A percentile compares a stretch with the other conserved stretches of the same genome.
phyloP scores from a whole-genome alignment of 1,140 invertebrate genomes.

The Ips nitidus region DNA sequence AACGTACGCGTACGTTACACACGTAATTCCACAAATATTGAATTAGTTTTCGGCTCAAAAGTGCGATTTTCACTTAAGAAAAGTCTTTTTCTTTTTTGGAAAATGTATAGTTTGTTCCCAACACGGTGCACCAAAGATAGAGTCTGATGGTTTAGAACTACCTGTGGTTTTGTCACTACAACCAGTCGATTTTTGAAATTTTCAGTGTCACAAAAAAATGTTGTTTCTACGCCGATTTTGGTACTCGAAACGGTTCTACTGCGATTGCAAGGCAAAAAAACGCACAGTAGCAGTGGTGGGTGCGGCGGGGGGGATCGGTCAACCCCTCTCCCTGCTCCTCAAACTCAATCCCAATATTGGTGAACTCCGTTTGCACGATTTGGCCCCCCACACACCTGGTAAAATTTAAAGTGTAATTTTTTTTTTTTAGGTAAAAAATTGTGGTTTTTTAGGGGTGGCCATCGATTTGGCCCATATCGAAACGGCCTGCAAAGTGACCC shows the following conservation, averaged over 20 bases:
- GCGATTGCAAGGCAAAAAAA: slow-evolving; percentile 49
- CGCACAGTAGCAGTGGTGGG: slow-evolving; percentile 92
- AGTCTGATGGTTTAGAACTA: too few species aligned
- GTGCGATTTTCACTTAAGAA: too few species aligned
- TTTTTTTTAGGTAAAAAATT: neutral
- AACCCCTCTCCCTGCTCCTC: slow-evolving; percentile 66
- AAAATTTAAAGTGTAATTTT: neutral
- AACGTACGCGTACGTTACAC: slow-evolving; percentile 20
- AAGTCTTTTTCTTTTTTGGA: too few species aligned
- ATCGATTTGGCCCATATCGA: slow-evolving; percentile 96
- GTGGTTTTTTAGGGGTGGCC: slow-evolving; percentile 76
- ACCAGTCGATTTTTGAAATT: neutral
- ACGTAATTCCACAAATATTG: slow-evolving; percentile 44
- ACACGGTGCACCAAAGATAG: too few species aligned
- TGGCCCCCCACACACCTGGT: slow-evolving; percentile 63
- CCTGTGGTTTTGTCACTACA: too few species aligned
- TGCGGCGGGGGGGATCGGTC: slow-evolving; percentile 94
- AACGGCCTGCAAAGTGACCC: slow-evolving; percentile 78
- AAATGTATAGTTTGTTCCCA: too few species aligned
- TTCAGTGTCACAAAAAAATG: neutral
- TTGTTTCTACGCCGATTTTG: slow-evolving; percentile 1
- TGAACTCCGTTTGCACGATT: slow-evolving; percentile 85
- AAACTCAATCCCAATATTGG: slow-evolving; percentile 29
- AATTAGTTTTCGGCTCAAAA: slow-evolving; percentile 29
- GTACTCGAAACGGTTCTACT: slow-evolving; percentile 71